Base-by-base conservation (phyloP, 2,888 invertebrate genomes). In the Prosopocoilus inquinatus region DNA sequence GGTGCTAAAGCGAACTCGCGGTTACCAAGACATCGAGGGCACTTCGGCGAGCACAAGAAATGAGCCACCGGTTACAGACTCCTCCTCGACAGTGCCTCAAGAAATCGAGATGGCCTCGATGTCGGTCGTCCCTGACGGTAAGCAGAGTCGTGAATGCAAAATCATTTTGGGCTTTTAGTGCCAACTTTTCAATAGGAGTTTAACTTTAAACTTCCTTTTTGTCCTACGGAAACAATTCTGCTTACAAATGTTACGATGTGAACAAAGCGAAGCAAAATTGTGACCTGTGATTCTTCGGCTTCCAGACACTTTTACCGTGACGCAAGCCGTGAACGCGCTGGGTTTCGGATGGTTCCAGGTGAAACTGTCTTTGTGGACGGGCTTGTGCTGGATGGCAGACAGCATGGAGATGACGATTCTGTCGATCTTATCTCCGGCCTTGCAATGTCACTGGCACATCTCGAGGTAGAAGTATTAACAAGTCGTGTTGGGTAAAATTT, bases 341-440 rank as follows among this genome's bases (percentile, higher is more conserved):
- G 93, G 93, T 1, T 93, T 93, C 76, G 93, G 93, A 34, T 91
- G 89, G 84, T 93, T 93, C 73, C 93, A 93, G 85, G 90, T 92
- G 0, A 91, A 91, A 73, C 74, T 93, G 44, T 92, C 92, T 0
- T 79, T 92, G 12, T 89, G 90, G 70, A 92, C 92, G 12, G 93
- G 93, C 0, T 79, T 92, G 1, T 91, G 92, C 72, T 91, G 94
- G 96, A 96, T 96, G 95, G 94, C 96, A 0, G 96, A 96, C 76
- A 94, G 95, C 52, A 96, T 96, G 96, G 96, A 96, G 79, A 96
- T 96, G 93, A 96, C 96, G 71, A 94, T 97, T 68, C 79, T 96
- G 35, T 94, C 94, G 66, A 94, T 97, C 60, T 79, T 97, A 36
- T 93, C 94, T 11, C 96, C 96, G 9, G 94, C 96, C 0, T 79